Conservation (phyloP, 2,113 vertebrate genomes). For the Dermatemys mawii region DNA sequence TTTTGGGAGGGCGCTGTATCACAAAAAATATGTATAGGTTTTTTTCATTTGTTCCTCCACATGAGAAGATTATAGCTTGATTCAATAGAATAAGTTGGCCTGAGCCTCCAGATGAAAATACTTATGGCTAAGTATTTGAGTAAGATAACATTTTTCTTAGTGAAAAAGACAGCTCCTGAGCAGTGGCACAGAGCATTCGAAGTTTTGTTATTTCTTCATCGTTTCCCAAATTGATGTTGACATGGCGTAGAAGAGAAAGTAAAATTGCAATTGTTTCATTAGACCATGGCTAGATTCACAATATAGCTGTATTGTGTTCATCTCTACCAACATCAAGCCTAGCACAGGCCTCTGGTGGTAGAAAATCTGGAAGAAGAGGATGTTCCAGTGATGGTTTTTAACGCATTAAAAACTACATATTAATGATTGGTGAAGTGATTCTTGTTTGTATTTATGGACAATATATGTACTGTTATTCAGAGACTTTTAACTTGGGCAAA, state of each 20-base stretch:
- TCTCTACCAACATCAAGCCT: fast-evolving
- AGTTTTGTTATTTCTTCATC: not conserved
- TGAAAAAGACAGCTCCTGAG: not conserved
- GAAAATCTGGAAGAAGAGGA: not conserved
- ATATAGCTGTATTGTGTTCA: not conserved
- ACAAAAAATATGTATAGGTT: not conserved
- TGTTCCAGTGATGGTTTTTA: not conserved
- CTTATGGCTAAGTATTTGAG: fast-evolving
- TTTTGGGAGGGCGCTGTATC: not conserved
- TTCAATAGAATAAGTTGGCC: fast-evolving
- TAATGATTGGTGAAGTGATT: not conserved
- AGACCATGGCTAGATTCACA: not conserved
- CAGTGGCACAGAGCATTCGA: not conserved
- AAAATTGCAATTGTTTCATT: not conserved
- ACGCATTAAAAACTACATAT: not conserved
- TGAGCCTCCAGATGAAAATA: not conserved
- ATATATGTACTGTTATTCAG: not conserved
- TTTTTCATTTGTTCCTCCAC: not conserved
- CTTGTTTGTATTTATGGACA: not conserved
- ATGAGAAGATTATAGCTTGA: not conserved
- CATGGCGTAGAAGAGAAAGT: not conserved
- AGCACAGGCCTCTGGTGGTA: not conserved
- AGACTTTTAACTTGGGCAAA: not conserved
- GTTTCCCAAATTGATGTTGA: not conserved
- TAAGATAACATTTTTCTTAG: not conserved